Evolutionary conservation across 1,140 invertebrate species (phyloP).

Genomic region (Gryllus bimaculatus): DNA sequence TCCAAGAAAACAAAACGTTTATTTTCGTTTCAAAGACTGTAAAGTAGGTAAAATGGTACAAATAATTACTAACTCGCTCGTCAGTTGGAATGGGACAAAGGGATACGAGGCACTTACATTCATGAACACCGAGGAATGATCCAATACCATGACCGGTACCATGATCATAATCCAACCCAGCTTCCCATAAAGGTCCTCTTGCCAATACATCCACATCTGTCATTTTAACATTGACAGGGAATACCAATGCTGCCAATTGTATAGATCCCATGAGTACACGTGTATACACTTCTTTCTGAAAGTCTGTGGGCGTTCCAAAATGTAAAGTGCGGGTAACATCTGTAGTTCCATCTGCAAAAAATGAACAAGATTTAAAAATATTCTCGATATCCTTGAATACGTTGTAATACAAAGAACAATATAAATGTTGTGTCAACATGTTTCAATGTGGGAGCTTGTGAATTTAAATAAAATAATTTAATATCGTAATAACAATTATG

Average conservation of each 20-base stretch:
- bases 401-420: too few relatives aligned
- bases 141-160: conserved; percentile 88
- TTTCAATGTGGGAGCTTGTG: too few relatives aligned
- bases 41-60: background rate
- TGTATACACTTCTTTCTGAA: conserved; percentile 77
- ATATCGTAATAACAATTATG: too few relatives aligned
- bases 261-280: conserved; percentile 82
- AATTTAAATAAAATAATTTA: too few relatives aligned
- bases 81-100: background rate
- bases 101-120: conserved; percentile 46
- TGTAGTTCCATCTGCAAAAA: conserved; percentile 72
- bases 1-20: background rate
- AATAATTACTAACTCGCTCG: background rate
- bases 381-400: too few relatives aligned
- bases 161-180: conserved; percentile 72
- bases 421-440: too few relatives aligned
- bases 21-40: background rate
- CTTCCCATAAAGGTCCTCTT: conserved; percentile 67
- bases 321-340: conserved; percentile 88
- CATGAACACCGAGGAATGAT: conserved; percentile 71
- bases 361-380: too few relatives aligned
- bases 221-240: conserved; percentile 53
- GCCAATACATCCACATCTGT: conserved; percentile 65
- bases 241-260: conserved; percentile 53
- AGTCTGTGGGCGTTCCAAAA: conserved; percentile 64